Conservation (phyloP, 2,113 vertebrate genomes). For the Rissa tridactyla region DNA sequence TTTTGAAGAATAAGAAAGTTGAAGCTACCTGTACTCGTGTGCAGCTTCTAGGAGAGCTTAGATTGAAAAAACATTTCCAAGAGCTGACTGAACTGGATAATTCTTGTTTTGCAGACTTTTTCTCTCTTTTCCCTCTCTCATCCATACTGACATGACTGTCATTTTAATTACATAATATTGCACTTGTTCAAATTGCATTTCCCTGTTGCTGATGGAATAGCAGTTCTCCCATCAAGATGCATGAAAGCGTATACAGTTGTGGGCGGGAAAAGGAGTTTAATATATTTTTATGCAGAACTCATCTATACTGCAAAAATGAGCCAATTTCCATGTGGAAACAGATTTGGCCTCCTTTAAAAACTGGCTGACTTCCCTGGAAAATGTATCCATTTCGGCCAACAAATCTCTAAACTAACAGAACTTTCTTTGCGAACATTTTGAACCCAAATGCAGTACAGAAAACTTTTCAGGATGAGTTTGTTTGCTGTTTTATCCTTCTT, state of each 20-base stretch:
- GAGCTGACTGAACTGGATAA: not conserved
- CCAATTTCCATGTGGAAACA: conserved; percentile 62
- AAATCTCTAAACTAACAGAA: conserved; percentile 21
- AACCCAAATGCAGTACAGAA: conserved; percentile 11
- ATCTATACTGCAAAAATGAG: conserved; percentile 46
- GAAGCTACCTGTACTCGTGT: not conserved
- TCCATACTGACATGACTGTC: not conserved
- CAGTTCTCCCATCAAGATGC: conserved; percentile 12
- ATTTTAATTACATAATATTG: conserved; percentile 22
- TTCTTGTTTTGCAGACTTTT: conserved; percentile 10
- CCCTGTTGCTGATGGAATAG: not conserved
- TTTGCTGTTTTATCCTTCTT: not conserved
- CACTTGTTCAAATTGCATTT: conserved; percentile 17
- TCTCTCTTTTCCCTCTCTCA: not conserved
- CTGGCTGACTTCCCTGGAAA: conserved; percentile 61
- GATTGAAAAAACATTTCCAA: conserved; percentile 3
- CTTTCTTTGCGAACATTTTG: not conserved
- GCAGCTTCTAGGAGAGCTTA: not conserved
- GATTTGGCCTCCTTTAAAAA: conserved; percentile 49
- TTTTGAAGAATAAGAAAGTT: not conserved
- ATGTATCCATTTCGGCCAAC: conserved; percentile 17
- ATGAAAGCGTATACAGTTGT: not conserved
- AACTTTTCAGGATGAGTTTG: conserved; percentile 34
- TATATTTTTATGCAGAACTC: conserved; percentile 46
- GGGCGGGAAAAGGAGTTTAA: conserved; percentile 23